Conservation (phyloP, 2,797 vertebrate genomes). For the Cygnus olor region DNA sequence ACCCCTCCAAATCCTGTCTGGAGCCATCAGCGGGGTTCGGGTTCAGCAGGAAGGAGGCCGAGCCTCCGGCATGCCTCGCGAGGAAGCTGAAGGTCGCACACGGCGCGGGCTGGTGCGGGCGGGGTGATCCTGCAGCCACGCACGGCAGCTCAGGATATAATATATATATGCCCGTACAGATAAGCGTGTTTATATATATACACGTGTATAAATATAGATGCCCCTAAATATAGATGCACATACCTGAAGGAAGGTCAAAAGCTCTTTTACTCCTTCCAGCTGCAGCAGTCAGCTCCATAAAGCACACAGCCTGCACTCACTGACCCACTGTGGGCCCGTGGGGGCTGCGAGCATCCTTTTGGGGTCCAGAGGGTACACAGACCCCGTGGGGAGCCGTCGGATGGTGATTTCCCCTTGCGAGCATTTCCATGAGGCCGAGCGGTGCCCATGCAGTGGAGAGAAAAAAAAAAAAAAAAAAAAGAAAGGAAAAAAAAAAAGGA, state of each 20-base stretch:
- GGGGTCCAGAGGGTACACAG: no score
- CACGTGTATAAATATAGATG: not conserved
- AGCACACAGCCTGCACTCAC: not conserved
- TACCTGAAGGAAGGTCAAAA: slow-evolving; percentile 33
- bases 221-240: slow-evolving; percentile 18
- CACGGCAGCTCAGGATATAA: not conserved
- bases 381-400: no score
- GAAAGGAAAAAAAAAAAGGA: accelerated
- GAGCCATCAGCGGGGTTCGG: not conserved
- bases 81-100: slow-evolving; percentile 36
- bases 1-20: not conserved
- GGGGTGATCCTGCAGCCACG: not conserved
- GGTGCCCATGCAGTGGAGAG: not conserved
- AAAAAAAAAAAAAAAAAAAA: no score
- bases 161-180: not conserved
- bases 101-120: not conserved
- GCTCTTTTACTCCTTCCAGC: slow-evolving; percentile 30
- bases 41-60: slow-evolving; percentile 47
- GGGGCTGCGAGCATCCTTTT: not conserved
- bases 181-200: not conserved
- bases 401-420: not conserved
- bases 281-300: not conserved
- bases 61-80: not conserved
- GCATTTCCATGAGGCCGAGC: no score
- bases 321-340: no score